Evolutionary conservation across 2,888 invertebrate genomes (phyloP).

Genomic region (Agapetus fuscipes): DNA sequence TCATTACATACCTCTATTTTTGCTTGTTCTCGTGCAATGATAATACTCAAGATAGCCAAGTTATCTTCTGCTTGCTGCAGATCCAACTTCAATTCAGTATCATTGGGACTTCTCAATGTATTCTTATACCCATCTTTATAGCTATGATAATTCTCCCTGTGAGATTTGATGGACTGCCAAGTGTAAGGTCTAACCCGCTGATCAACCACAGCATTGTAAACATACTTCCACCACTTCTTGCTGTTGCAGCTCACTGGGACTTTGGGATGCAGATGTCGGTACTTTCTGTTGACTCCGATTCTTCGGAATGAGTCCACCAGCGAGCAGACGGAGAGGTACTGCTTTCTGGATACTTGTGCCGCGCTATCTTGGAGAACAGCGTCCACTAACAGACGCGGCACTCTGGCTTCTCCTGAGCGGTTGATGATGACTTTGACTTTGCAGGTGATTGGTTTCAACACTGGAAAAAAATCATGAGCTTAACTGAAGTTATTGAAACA

Average conservation of each 20-base stretch:
- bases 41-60: slow-evolving; percentile 62
- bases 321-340: slow-evolving; percentile 55
- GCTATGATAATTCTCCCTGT: slow-evolving; percentile 56
- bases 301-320: slow-evolving; percentile 49
- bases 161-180: slow-evolving; percentile 59
- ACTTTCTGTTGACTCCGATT: slow-evolving; percentile 57
- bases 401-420: slow-evolving; percentile 50
- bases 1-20: slow-evolving; percentile 60
- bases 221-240: slow-evolving; percentile 69
- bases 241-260: slow-evolving; percentile 47
- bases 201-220: slow-evolving; percentile 58
- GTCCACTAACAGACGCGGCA: slow-evolving; percentile 54
- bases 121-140: slow-evolving; percentile 65
- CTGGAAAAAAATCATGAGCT: slow-evolving; percentile 47
- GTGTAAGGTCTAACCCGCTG: slow-evolving; percentile 64
- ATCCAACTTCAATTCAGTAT: slow-evolving; percentile 63
- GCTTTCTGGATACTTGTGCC: slow-evolving; percentile 59
- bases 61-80: slow-evolving; percentile 66
- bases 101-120: slow-evolving; percentile 58
- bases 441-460: slow-evolving; percentile 66
- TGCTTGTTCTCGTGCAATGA: slow-evolving; percentile 71
- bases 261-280: slow-evolving; percentile 53
- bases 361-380: slow-evolving; percentile 67
- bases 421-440: slow-evolving; percentile 70
- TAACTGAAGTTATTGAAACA: too few species aligned